Conservation (phyloP, 2,797 vertebrate species). For the Paedocypris micromegethes region DNA sequence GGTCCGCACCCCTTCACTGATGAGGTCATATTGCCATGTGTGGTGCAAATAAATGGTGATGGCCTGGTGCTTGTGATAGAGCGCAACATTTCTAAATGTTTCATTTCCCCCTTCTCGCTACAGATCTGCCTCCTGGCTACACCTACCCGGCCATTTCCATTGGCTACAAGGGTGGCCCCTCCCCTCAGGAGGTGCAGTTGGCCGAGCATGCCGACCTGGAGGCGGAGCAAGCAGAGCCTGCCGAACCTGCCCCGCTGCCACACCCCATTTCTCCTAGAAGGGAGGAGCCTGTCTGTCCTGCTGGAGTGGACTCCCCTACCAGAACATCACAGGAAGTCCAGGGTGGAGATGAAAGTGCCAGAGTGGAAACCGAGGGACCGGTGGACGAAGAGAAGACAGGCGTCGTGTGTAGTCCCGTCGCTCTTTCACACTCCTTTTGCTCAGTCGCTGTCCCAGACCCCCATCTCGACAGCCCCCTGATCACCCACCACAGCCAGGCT, state of each 20-base stretch:
- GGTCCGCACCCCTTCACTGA: constrained; percentile 42
- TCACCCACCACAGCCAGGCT: constrained; percentile 13
- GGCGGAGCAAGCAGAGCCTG: constrained; percentile 76
- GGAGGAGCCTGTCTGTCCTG: constrained; percentile 46
- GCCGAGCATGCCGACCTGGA: constrained; percentile 75
- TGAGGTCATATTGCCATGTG: constrained; percentile 44
- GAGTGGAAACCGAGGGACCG: constrained; percentile 20
- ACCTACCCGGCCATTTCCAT: constrained; percentile 69
- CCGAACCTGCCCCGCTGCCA: constrained; percentile 69
- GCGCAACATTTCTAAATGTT: background rate
- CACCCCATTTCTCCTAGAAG: constrained; percentile 59
- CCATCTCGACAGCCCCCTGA: constrained; percentile 1
- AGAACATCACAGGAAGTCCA: constrained; percentile 37
- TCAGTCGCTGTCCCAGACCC: background rate
- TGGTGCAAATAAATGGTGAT: constrained; percentile 42
- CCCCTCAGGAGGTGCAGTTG: constrained; percentile 67
- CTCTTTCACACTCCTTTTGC: constrained; percentile 26
- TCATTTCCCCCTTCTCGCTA: constrained; percentile 12
- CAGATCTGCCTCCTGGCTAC: constrained; percentile 84
- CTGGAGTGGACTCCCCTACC: constrained; percentile 44
- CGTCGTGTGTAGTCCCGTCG: background rate
- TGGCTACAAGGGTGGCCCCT: constrained; percentile 76
- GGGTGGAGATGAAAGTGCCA: constrained; percentile 47
- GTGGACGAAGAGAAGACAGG: constrained; percentile 8
- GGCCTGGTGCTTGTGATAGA: constrained; percentile 26